Percentiles rank a stretch among this genome's conserved stretches.
Conservation (phyloP, 2,888 invertebrate species). For the Pediacus dermestoides region DNA sequence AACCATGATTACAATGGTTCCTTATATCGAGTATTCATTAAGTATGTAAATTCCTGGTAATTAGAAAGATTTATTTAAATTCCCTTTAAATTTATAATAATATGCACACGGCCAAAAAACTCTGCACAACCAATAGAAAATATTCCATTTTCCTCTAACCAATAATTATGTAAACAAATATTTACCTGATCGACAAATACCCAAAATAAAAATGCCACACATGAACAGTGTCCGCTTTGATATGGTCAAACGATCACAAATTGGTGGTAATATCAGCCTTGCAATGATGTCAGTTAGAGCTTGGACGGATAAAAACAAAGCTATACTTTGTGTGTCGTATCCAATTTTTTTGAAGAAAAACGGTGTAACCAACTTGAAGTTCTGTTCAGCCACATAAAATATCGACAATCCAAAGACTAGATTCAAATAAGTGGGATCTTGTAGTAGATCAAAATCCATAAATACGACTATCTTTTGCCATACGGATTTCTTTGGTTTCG, state of each 20-base stretch:
- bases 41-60: too few species aligned
- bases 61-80: too few species aligned
- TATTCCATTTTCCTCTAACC: too few species aligned
- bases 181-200: conserved; percentile 70
- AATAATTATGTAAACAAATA: conserved; percentile 29
- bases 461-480: conserved; percentile 56
- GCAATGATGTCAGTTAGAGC: conserved; percentile 73
- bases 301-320: conserved; percentile 70
- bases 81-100: too few species aligned
- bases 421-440: conserved; percentile 70
- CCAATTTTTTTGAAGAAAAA: conserved; percentile 41
- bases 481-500: conserved; percentile 35
- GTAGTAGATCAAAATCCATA: conserved; percentile 69
- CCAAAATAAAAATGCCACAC: conserved; percentile 67
- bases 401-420: conserved; percentile 68
- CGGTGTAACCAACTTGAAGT: conserved; percentile 56
- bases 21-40: too few species aligned
- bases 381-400: conserved; percentile 72
- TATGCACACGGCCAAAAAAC: too few species aligned
- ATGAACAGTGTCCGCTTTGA: conserved; percentile 71
- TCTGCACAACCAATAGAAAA: too few species aligned
- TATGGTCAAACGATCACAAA: conserved; percentile 63
- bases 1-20: too few species aligned
- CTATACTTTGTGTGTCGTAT: conserved; percentile 61
- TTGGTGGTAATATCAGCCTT: conserved; percentile 67